phyloP scores from a whole-genome alignment of 2,888 invertebrate species.

The Aromia moschata region DNA sequence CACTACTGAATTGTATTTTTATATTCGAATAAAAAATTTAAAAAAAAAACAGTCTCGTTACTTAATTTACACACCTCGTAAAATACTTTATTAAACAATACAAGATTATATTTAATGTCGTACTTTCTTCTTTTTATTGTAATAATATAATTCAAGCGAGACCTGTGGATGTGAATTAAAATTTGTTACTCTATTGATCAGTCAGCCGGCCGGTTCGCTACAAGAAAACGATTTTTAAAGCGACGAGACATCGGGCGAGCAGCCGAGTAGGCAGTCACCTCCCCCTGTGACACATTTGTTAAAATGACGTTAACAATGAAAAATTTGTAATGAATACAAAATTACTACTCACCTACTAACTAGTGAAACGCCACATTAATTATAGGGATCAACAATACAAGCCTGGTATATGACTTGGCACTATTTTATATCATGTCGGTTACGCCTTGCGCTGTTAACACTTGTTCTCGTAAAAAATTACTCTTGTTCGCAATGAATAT shows the following conservation, averaged over 20 bases:
- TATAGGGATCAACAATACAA: constrained; percentile 1
- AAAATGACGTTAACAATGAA: constrained; percentile 18
- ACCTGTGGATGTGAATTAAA: too few relatives aligned
- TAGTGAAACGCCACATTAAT: constrained; percentile 7
- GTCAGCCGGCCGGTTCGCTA: not conserved
- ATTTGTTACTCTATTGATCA: too few relatives aligned
- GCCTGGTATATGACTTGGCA: constrained; percentile 12
- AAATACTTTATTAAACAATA: too few relatives aligned
- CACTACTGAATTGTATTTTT: too few relatives aligned
- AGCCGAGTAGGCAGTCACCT: constrained; percentile 14
- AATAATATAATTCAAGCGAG: too few relatives aligned
- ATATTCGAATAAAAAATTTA: too few relatives aligned
- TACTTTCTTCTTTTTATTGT: too few relatives aligned
- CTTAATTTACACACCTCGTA: too few relatives aligned
- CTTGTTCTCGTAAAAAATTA: not conserved
- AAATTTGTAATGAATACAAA: constrained; percentile 18
- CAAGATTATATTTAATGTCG: too few relatives aligned
- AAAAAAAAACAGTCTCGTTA: too few relatives aligned
- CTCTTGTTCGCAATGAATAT: too few relatives aligned
- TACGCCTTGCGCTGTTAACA: constrained; percentile 12
- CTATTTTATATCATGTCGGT: constrained; percentile 8
- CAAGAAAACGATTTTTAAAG: not conserved
- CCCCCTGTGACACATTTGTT: constrained; percentile 16
- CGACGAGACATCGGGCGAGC: constrained; percentile 2
- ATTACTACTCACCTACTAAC: constrained; percentile 12